Evolutionary conservation across 2,888 invertebrate species (phyloP).

Genomic region (Cosmopolites sordidus): DNA sequence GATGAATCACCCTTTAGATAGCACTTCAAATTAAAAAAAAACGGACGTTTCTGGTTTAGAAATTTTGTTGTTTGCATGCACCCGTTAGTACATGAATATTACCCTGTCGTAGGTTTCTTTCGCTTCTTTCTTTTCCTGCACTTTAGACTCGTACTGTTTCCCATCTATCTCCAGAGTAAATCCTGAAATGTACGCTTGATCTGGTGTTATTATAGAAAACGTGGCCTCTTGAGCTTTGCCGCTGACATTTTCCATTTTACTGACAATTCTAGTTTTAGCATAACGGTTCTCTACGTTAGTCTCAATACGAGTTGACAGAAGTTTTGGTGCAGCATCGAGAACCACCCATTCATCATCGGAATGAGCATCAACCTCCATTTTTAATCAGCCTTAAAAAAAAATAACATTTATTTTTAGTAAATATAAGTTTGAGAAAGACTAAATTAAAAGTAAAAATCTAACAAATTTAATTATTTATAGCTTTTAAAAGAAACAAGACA

Average conservation of each 20-base stretch:
- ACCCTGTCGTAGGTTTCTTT: slow-evolving; percentile 49
- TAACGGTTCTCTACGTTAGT: slow-evolving; percentile 63
- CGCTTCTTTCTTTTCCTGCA: slow-evolving; percentile 62
- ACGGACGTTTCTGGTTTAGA: too few relatives aligned
- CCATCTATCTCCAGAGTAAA: slow-evolving; percentile 64
- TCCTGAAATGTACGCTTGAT: slow-evolving; percentile 65
- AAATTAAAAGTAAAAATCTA: too few relatives aligned
- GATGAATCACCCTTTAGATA: too few relatives aligned
- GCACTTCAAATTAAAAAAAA: too few relatives aligned
- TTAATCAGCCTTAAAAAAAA: too few relatives aligned
- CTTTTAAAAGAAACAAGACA: too few relatives aligned
- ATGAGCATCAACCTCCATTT: too few relatives aligned
- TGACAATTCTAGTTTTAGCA: slow-evolving; percentile 60
- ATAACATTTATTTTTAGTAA: too few relatives aligned
- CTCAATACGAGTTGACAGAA: slow-evolving; percentile 51
- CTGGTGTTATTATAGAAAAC: slow-evolving; percentile 63
- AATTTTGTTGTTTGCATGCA: neutral
- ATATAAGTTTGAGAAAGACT: too few relatives aligned
- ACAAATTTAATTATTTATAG: too few relatives aligned
- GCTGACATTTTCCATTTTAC: slow-evolving; percentile 60
- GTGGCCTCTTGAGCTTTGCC: slow-evolving; percentile 58
- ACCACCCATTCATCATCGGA: neutral
- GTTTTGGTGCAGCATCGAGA: neutral
- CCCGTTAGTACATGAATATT: slow-evolving; percentile 4
- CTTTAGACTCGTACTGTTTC: slow-evolving; percentile 60